A percentile compares a stretch with the other conserved stretches of the same genome.
These are phyloP conservation scores for Phaetusa simplex DNA, from an alignment of 2,113 vertebrate genomes.

Conservation along the genomic window DNA sequence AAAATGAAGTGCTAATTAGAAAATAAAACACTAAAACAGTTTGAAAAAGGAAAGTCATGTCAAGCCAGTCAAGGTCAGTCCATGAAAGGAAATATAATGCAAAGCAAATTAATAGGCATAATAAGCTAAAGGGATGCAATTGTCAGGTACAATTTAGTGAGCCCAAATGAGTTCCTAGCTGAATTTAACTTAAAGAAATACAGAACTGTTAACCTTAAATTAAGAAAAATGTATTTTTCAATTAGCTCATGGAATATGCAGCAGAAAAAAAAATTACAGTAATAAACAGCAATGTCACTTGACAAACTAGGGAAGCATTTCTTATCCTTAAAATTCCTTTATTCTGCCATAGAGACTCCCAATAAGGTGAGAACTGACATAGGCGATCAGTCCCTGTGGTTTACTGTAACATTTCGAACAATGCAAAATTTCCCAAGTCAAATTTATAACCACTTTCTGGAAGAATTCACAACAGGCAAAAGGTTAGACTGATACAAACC, in stretches of 20 bases:
- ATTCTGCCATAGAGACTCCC: not conserved
- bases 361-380: not conserved
- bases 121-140: not conserved
- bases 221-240: not conserved
- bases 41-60: not conserved
- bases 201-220: slow-evolving; percentile 5
- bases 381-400: not conserved
- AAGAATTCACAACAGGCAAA: not conserved
- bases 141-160: slow-evolving; percentile 8
- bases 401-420: not conserved
- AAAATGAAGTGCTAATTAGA: not conserved
- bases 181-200: not conserved
- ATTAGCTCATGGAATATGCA: not conserved
- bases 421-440: not conserved
- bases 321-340: not conserved
- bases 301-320: not conserved
- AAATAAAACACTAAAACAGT: not conserved
- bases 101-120: slow-evolving; percentile 4
- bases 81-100: not conserved
- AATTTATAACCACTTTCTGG: not conserved
- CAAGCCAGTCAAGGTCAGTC: not conserved
- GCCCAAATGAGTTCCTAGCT: not conserved
- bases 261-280: not conserved
- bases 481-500: not conserved
- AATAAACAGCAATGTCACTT: not conserved